Base-by-base conservation (phyloP, 1,140 invertebrate species). In the Coelopa frigida region DNA sequence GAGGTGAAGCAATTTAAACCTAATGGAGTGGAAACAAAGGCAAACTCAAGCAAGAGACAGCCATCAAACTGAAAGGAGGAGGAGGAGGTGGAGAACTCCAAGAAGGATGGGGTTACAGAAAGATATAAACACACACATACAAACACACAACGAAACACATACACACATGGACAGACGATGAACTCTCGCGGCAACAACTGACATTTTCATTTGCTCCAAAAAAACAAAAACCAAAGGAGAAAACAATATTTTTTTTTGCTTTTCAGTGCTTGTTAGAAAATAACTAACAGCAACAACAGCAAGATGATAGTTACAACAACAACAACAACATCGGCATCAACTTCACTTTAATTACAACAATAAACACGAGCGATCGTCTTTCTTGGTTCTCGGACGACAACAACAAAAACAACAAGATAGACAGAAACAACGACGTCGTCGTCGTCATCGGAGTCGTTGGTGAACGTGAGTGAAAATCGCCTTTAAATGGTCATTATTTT, bases 281-380 rank as follows among this genome's bases (percentile, higher is more conserved):
- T 29, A 31, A 44, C 42, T 44, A 33, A 44, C 42, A 24, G n/a
- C n/a, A n/a, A n/a, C n/a, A n/a, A n/a, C n/a, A n/a, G n/a, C n/a
- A n/a, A n/a, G n/a, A n/a, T n/a, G n/a, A n/a, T n/a, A 44, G 21
- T 44, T 44, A 44, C 29, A 33, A 18, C 29, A 32, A 33, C 42
- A 44, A 20, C n/a, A 29, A 8, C 27, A n/a, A 29, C 7, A 8
- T 42, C 6, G 35, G 38, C 38, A 40, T 17, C 22, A 44, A 44
- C 27, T 33, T 44, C 26, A 44, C 42, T 44, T 44, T 44, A 44
- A 44, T 44, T 44, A 44, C 42, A 44, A 32, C 26, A 33, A 27
- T 44, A 33, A 44, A 44, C 42, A 44, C 31, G 42, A 12, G 20
- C n/a, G 32, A 29, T 27, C 21, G 24, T 42, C 22, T 4, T 37